A percentile compares a stretch with the other conserved stretches of the same genome.
Conservation (phyloP, 2,888 invertebrate genomes). For the Noctuana brunneofusca region DNA sequence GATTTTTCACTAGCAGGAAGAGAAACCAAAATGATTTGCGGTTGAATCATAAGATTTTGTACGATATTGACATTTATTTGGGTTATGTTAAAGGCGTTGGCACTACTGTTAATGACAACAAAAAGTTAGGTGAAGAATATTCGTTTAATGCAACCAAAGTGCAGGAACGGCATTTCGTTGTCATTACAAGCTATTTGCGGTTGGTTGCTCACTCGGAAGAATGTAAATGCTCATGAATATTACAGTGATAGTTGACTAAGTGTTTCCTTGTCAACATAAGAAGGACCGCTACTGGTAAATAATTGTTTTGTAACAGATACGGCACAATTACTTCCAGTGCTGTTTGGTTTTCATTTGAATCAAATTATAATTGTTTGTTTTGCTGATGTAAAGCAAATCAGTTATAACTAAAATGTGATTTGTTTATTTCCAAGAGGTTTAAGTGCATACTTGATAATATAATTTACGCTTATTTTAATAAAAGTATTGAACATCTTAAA, state of each 20-base stretch:
- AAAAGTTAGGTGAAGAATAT: constrained; percentile 39
- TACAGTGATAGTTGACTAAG: constrained; percentile 49
- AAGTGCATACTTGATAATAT: too few relatives aligned
- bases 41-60: constrained; percentile 35
- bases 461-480: too few relatives aligned
- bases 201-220: constrained; percentile 50
- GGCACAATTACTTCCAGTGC: not conserved
- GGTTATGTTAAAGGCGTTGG: constrained; percentile 8
- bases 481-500: too few relatives aligned
- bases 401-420: too few relatives aligned
- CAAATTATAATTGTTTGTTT: too few relatives aligned
- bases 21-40: constrained; percentile 43
- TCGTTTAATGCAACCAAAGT: constrained; percentile 51
- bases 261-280: constrained; percentile 35
- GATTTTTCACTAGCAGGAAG: constrained; percentile 33
- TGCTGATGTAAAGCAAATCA: too few relatives aligned
- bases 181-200: constrained; percentile 62
- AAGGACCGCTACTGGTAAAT: constrained; percentile 22
- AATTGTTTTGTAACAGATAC: constrained; percentile 18
- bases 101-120: not conserved
- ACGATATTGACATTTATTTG: constrained; percentile 36
- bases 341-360: not conserved
- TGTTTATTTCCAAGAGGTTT: too few relatives aligned
- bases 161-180: constrained; percentile 55
- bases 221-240: constrained; percentile 53